Percentiles rank a stretch among this genome's conserved stretches.
These are phyloP conservation scores for Melangyna quadrimaculata DNA, from an alignment of 2,888 invertebrate species.

Conservation along the genomic window DNA sequence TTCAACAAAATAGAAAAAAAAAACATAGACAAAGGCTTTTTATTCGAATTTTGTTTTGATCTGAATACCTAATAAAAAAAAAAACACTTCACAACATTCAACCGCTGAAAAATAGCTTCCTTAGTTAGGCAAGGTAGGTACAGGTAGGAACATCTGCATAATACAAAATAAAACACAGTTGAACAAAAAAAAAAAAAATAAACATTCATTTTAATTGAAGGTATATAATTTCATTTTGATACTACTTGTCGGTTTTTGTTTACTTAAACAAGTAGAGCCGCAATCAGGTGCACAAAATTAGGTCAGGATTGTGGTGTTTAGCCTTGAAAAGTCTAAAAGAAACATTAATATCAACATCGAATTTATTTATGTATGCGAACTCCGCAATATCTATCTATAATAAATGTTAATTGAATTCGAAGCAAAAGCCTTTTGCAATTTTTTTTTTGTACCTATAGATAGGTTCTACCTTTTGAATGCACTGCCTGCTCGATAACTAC, in stretches of 20 bases:
- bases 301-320: slow-evolving; percentile 6
- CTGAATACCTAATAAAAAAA: neutral
- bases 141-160: neutral
- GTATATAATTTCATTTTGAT: neutral
- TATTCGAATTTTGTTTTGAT: neutral
- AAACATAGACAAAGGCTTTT: neutral
- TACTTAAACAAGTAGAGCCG: neutral
- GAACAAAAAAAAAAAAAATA: neutral
- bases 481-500: neutral
- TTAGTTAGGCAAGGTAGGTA: neutral
- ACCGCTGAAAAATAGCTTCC: neutral
- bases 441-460: neutral
- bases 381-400: neutral
- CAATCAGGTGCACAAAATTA: neutral
- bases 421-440: neutral
- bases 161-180: neutral
- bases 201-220: neutral
- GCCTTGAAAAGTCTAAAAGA: neutral
- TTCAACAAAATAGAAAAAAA: neutral
- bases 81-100: neutral
- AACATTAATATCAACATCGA: neutral
- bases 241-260: neutral
- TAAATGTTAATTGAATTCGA: slow-evolving; percentile 3
- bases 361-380: neutral
- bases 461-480: neutral